Conservation (phyloP, 2,888 invertebrate species). For the Eupithecia subfuscata region DNA sequence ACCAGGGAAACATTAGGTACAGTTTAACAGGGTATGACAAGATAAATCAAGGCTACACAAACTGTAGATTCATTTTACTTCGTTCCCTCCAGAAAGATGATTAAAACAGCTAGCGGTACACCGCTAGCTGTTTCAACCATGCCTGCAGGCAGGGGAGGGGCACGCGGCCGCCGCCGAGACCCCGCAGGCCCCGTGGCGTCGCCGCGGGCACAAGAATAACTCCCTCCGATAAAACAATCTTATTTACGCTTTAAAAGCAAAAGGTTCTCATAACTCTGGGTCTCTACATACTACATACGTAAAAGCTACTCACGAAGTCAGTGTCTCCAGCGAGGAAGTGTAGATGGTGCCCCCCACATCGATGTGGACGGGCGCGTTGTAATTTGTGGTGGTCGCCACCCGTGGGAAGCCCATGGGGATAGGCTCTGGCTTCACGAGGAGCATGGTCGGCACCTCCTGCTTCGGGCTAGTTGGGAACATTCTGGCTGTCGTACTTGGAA, state of each 20-base stretch:
- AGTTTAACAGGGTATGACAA: not conserved
- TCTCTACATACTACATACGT: not conserved
- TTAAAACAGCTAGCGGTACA: conserved; percentile 55
- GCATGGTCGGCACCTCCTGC: conserved; percentile 58
- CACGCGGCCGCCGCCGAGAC: conserved; percentile 42
- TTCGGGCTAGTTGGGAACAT: conserved; percentile 57
- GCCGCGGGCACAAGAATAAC: conserved; percentile 57
- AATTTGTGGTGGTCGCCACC: conserved; percentile 95
- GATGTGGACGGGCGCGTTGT: conserved; percentile 98
- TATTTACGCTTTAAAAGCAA: conserved; percentile 44
- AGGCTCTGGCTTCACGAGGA: conserved; percentile 86
- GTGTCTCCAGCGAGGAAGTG: conserved; percentile 97
- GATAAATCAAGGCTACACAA: conserved; percentile 18
- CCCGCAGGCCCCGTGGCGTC: conserved; percentile 51
- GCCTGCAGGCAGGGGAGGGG: conserved; percentile 40
- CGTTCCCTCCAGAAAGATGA: conserved; percentile 60
- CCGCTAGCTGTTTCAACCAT: too few species aligned
- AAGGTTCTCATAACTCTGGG: not conserved
- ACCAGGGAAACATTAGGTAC: not conserved
- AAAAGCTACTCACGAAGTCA: conserved; percentile 90
- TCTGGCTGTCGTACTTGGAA: conserved; percentile 56
- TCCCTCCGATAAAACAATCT: conserved; percentile 63
- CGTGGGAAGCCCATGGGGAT: conserved; percentile 96
- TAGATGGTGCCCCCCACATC: conserved; percentile 99
- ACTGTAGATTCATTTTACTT: conserved; percentile 54